phyloP scores from a whole-genome alignment of 1,140 invertebrate genomes.

The Drosophila ercepeae region DNA sequence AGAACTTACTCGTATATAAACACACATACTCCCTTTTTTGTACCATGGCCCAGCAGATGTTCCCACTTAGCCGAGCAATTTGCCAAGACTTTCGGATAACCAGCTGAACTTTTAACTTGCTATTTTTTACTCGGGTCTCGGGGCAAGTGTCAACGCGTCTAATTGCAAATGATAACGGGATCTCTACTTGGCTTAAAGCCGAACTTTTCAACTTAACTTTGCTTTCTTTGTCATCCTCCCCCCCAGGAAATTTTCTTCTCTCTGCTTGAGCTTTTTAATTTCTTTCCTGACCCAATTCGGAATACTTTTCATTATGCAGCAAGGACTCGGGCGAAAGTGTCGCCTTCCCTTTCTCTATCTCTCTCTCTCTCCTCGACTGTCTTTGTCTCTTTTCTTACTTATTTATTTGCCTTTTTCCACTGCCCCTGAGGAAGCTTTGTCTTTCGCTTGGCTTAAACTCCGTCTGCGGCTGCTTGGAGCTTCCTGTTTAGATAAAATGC shows the following conservation, averaged over 20 bases:
- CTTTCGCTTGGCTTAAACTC: constrained; percentile 22
- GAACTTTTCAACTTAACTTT: constrained; percentile 35
- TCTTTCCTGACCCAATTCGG: constrained; percentile 70
- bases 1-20: constrained; percentile 1
- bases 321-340: constrained; percentile 66
- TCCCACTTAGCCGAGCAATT: constrained; percentile 41
- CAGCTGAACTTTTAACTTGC: constrained; percentile 40
- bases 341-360: constrained; percentile 26
- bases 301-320: constrained; percentile 64
- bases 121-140: constrained; percentile 30
- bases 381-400: constrained; percentile 3
- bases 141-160: constrained; percentile 73
- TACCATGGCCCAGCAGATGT: constrained; percentile 42
- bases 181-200: constrained; percentile 41
- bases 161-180: constrained; percentile 73
- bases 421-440: constrained; percentile 8
- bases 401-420: background rate
- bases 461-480: constrained; percentile 19
- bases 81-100: constrained; percentile 29
- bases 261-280: constrained; percentile 54
- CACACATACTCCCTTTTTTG: constrained; percentile 1
- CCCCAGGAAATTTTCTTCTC: constrained; percentile 7
- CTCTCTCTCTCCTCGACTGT: constrained; percentile 22
- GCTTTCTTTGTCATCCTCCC: constrained; percentile 23
- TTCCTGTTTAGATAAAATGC: constrained; percentile 77